Evolutionary conservation across 2,888 invertebrate genomes (phyloP).

Genomic region (Dicyrtomina minuta): DNA sequence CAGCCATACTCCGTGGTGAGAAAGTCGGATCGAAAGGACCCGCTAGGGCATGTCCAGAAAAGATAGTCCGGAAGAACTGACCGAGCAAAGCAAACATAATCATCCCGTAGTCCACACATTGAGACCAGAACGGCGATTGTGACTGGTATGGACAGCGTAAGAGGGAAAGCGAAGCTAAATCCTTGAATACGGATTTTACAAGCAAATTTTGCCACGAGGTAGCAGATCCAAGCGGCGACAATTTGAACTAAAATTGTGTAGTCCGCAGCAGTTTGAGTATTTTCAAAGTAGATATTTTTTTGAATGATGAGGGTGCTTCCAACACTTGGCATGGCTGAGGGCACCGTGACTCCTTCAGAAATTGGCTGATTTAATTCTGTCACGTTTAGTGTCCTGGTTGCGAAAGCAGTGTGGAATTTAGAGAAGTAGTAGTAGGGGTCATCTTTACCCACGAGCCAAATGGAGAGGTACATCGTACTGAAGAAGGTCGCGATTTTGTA

Average conservation of each 20-base stretch:
- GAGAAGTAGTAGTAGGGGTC: constrained; percentile 54
- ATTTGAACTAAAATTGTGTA: constrained; percentile 55
- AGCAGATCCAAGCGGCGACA: constrained; percentile 56
- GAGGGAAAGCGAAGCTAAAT: constrained; percentile 58
- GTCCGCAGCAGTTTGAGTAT: constrained; percentile 34
- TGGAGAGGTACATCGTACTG: constrained; percentile 64
- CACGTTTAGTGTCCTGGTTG: constrained; percentile 54
- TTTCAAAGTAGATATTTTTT: not conserved
- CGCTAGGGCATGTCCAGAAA: constrained; percentile 60
- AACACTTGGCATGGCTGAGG: not conserved
- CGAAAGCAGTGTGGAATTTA: constrained; percentile 50
- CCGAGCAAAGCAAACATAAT: constrained; percentile 84
- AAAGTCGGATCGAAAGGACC: constrained; percentile 49
- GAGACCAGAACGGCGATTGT: constrained; percentile 54
- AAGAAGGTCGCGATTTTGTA: constrained; percentile 78
- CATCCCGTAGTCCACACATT: constrained; percentile 70
- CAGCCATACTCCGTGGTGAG: constrained; percentile 70
- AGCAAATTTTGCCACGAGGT: constrained; percentile 59
- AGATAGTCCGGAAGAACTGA: constrained; percentile 57
- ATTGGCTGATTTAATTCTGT: constrained; percentile 44
- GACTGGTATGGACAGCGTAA: constrained; percentile 57
- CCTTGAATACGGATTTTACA: constrained; percentile 60
- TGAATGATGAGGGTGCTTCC: not conserved
- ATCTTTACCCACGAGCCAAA: constrained; percentile 56
- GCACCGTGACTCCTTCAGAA: not conserved